Evolutionary conservation across 2,888 invertebrate species (phyloP).

Genomic region (Meliscaeva auricollis): DNA sequence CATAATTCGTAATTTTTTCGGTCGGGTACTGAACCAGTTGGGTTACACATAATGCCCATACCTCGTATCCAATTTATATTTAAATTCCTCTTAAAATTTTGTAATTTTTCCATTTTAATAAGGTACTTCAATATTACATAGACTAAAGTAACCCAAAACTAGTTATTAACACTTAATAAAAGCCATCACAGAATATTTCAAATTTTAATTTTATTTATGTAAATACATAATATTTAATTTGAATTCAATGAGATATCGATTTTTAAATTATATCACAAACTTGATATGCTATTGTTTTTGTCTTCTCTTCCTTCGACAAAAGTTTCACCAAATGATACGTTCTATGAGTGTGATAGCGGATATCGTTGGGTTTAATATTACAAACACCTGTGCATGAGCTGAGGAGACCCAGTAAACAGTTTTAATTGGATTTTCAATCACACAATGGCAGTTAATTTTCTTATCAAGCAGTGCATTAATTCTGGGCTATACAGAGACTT

Average conservation of each 20-base stretch:
- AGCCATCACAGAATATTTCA: too few species aligned
- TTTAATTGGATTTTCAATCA: constrained; percentile 35
- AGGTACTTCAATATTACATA: too few species aligned
- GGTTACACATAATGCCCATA: too few species aligned
- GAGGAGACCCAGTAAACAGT: constrained; percentile 13
- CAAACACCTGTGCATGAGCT: neutral
- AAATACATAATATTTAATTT: too few species aligned
- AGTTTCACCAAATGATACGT: neutral
- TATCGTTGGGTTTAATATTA: neutral
- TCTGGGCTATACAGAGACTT: neutral
- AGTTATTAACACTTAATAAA: too few species aligned
- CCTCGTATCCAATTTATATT: too few species aligned
- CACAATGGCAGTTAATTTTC: constrained; percentile 38
- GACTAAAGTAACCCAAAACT: too few species aligned
- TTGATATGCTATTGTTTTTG: neutral
- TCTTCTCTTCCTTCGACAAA: neutral
- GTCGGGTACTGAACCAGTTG: too few species aligned
- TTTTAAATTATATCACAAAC: neutral
- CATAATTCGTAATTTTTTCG: too few species aligned
- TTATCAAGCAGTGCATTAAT: constrained; percentile 33
- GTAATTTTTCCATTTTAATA: too few species aligned
- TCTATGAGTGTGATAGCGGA: neutral
- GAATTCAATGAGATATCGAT: neutral
- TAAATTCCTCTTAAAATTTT: too few species aligned
- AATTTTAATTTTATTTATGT: too few species aligned